Conservation (phyloP, 2,113 vertebrate genomes). For the Columba janthina region DNA sequence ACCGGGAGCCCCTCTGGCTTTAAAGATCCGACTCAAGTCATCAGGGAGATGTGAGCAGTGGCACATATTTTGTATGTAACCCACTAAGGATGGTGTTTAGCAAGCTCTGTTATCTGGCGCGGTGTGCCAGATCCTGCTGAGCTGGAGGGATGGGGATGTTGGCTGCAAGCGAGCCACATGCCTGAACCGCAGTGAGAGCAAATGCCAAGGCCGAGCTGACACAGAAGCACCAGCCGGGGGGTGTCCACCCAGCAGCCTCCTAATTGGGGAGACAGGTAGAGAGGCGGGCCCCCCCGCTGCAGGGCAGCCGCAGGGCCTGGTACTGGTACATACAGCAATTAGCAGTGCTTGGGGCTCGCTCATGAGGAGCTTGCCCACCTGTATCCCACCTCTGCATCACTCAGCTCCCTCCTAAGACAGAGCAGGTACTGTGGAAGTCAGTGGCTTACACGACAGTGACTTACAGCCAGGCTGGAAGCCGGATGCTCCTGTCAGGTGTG, state of each 20-base stretch:
- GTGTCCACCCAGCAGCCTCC: background rate
- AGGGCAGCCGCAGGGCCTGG: background rate
- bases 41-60: background rate
- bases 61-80: background rate
- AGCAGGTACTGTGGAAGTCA: accelerated
- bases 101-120: background rate
- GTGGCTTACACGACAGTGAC: accelerated
- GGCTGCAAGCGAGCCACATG: accelerated
- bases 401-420: background rate
- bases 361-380: accelerated
- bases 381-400: background rate
- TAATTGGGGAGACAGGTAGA: background rate
- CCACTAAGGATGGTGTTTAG: accelerated
- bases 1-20: background rate
- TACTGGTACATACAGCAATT: background rate
- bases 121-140: background rate
- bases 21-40: background rate
- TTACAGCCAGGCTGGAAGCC: background rate
- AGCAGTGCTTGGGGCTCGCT: background rate
- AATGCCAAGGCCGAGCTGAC: background rate
- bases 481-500: background rate
- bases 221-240: background rate
- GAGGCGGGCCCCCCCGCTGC: no score
- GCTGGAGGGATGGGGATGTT: background rate
- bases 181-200: background rate